Evolutionary conservation across 2,888 invertebrate genomes (phyloP), one percentile per base, ranked within the genome.

Genomic region (Harmothoe impar): DNA sequence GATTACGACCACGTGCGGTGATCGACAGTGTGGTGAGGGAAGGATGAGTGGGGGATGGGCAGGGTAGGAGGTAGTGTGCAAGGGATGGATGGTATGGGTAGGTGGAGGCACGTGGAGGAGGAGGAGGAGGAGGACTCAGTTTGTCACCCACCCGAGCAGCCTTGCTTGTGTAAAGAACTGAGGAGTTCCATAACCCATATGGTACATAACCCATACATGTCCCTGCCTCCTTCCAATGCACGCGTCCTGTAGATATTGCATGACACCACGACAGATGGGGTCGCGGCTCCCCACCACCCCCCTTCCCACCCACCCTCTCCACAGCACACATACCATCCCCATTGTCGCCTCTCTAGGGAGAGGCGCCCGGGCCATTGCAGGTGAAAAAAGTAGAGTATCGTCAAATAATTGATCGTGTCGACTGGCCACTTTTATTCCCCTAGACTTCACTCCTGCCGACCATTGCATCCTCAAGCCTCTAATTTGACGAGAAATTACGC

Each of bases 401-500:
- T 25, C 72, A n/a, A 72, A 72, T 72, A 72, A 72, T 72, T 72
- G 72, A 72, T 72, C 29, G 15, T 72, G 5, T 29, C 72, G 72
- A 29, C 72, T 29, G 72, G 62, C n/a, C 23, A n/a, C 62, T 62
- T 62, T 62, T 62, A 62, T 62, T 62, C n/a, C n/a, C 43, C 23
- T 20, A n/a, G 23, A 23, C 72, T n/a, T 7, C 25, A 3, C 29
- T 5, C 29, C 72, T 72, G 72, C 72, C 72, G 25, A 29, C 72
- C 3, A 72, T 72, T 72, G 72, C 62, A 62, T n/a, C 62, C 62
- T 62, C 72, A 72, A 29, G 72, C 25, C 72, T 72, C 29, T 72
- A 72, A 72, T 72, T 72, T 72, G 31, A 72, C 29, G 29, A 25
- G 31, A 25, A 72, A 29, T 72, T 72, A 72, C 72, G 72, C 0